A percentile compares a stretch with the other conserved stretches of the same genome.
phyloP scores from a whole-genome alignment of 2,888 invertebrate species.

The Tetrapedia diversipes region DNA sequence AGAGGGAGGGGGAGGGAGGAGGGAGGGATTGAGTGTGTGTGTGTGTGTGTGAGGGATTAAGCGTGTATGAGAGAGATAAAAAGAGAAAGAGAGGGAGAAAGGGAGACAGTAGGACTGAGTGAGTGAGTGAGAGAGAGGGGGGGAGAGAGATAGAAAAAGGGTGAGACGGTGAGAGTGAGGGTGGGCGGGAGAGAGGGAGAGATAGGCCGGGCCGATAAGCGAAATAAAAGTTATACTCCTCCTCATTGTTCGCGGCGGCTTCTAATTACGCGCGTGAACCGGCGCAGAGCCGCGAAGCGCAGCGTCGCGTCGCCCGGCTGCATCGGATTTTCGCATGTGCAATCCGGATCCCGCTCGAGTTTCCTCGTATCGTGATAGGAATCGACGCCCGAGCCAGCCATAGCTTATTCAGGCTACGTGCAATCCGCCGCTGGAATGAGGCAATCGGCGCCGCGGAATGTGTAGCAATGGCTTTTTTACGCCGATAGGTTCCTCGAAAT shows the following conservation, averaged over 20 bases:
- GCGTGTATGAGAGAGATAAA: no score
- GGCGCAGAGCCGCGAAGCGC: constrained; percentile 31
- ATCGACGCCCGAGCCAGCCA: constrained; percentile 44
- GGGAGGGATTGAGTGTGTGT: no score
- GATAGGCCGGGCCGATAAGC: constrained; percentile 78
- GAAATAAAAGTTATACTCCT: constrained; percentile 80
- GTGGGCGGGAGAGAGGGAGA: no score
- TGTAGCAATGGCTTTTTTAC: neutral
- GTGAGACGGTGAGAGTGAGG: no score
- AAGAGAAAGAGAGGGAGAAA: no score
- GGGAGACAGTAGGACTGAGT: no score
- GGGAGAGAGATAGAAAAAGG: no score
- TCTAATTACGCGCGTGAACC: constrained; percentile 78
- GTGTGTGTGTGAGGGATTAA: no score
- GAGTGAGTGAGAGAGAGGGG: no score
- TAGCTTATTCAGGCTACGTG: constrained; percentile 42
- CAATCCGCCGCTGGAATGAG: constrained; percentile 41
- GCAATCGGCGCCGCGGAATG: constrained; percentile 40
- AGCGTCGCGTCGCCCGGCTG: constrained; percentile 36
- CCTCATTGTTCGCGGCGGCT: constrained; percentile 80
- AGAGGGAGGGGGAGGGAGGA: no score
- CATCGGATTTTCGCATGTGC: constrained; percentile 58
- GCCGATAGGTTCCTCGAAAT: neutral
- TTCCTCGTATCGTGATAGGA: constrained; percentile 54
- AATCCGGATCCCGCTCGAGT: constrained; percentile 53